Base-by-base conservation (phyloP, 2,113 vertebrate species). In the Odontophorus gujanensis region DNA sequence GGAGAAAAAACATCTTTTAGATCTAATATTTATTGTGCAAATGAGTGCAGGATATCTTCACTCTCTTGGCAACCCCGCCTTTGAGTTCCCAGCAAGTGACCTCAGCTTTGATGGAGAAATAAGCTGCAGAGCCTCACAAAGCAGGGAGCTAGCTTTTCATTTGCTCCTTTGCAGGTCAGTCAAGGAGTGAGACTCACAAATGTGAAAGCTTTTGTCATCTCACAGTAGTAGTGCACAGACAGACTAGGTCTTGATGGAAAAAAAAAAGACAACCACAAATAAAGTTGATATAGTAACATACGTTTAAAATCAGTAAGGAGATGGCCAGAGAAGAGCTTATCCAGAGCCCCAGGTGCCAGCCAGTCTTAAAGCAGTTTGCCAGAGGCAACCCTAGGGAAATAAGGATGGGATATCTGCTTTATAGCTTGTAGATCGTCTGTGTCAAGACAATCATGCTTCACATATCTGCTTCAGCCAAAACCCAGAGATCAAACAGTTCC, bases 91-190 rank as follows among this genome's bases (percentile, higher is more conserved):
- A 83, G 80, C 53, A 89, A 59, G 20, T 43, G 72, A 90, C 80
- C 58, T 40, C 87, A 76, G 71, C 90, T 95, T 93, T 93, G 90
- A 95, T 69, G 59, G 84, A 91, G 92, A 95, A 88, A 22, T 11
- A 75, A 4, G 26, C 43, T 78, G 67, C 42, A 6, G 18, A 89
- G 68, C 65, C 75, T 83, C 81, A 72, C 43, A 87, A 95, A 82
- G 55, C 57, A 13, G 8, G 36, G 47, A 34, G 25, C 22, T 58
- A 42, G 25, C 26, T 59, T 74, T 71, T 47, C 53, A 63, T 89
- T 58, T 89, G 75, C 73, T 83, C 40, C 42, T 84, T 45, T 28
- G 13, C 32, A 26, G 80, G 80, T 92, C 87, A 87, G 24, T 88
- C 81, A 82, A 61, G 90, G 36, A 80, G 40, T 47, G 58, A 75